phyloP scores from a whole-genome alignment of 2,797 vertebrate species.

The Trematomus bernacchii region DNA sequence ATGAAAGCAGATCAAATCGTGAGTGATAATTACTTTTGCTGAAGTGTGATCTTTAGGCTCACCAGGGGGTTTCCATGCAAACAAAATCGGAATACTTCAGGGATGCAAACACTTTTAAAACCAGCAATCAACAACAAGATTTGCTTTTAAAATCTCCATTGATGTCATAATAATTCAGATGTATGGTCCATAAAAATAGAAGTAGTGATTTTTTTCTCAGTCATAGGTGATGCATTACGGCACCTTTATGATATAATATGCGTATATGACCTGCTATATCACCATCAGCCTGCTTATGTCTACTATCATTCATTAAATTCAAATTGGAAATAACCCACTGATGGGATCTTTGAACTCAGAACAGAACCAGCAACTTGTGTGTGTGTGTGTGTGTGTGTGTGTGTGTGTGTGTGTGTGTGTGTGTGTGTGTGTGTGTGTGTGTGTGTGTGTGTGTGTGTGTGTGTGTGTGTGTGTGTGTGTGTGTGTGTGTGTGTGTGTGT shows the following conservation, averaged over 20 bases:
- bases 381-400: not conserved
- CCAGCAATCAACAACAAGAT: slow-evolving; percentile 1
- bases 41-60: not conserved
- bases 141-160: slow-evolving; percentile 19
- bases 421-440: slow-evolving; percentile 19
- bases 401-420: not conserved
- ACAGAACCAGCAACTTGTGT: slow-evolving; percentile 12
- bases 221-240: not conserved
- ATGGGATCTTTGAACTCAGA: slow-evolving; percentile 39
- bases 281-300: slow-evolving; percentile 1
- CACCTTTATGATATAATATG: not conserved
- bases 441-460: not conserved
- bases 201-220: not conserved
- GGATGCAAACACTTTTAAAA: slow-evolving; percentile 2
- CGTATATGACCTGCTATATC: slow-evolving; percentile 1
- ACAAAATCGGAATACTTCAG: not conserved
- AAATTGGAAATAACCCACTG: slow-evolving; percentile 35
- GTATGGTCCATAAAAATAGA: slow-evolving; percentile 8
- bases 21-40: not conserved
- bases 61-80: not conserved
- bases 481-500: not conserved
- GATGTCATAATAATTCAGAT: not conserved
- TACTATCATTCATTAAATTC: slow-evolving; percentile 26
- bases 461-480: slow-evolving; percentile 2
- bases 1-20: slow-evolving; percentile 24